A percentile compares a stretch with the other conserved stretches of the same genome.
Conservation (phyloP, 1,140 invertebrate species). For the Dendroctonus ponderosae region DNA sequence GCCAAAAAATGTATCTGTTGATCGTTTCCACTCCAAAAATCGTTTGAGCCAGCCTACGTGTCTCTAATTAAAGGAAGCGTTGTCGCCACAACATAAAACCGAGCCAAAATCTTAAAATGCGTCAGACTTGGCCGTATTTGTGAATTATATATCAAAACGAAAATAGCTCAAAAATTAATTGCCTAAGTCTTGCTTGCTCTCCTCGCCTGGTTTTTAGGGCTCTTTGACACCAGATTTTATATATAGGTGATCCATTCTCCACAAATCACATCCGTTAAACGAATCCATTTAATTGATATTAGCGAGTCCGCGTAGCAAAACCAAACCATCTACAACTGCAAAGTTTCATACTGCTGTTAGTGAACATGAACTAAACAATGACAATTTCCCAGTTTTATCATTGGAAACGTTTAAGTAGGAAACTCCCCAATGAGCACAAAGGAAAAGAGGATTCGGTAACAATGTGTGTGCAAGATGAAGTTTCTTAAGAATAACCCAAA, state of each 20-base stretch:
- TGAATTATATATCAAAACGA: slow-evolving; percentile 38
- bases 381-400: too few species aligned
- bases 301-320: too few species aligned
- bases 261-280: not conserved
- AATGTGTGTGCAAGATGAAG: too few species aligned
- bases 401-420: too few species aligned
- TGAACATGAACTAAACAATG: too few species aligned
- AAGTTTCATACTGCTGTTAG: too few species aligned
- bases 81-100: slow-evolving; percentile 26
- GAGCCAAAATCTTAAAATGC: slow-evolving; percentile 34
- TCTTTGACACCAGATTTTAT: slow-evolving; percentile 23
- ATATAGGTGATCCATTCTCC: slow-evolving; percentile 17
- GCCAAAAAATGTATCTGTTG: slow-evolving; percentile 1
- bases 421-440: too few species aligned
- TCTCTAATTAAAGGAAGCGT: slow-evolving; percentile 31
- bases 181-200: slow-evolving; percentile 34
- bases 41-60: slow-evolving; percentile 19
- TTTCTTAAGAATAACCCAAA: too few species aligned
- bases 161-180: slow-evolving; percentile 44
- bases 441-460: too few species aligned
- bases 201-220: slow-evolving; percentile 16
- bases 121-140: slow-evolving; percentile 40
- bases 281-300: too few species aligned
- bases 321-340: too few species aligned
- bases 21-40: slow-evolving; percentile 11